Evolutionary conservation across 1,140 invertebrate species (phyloP).

Genomic region (Eriocheir sinensis): DNA sequence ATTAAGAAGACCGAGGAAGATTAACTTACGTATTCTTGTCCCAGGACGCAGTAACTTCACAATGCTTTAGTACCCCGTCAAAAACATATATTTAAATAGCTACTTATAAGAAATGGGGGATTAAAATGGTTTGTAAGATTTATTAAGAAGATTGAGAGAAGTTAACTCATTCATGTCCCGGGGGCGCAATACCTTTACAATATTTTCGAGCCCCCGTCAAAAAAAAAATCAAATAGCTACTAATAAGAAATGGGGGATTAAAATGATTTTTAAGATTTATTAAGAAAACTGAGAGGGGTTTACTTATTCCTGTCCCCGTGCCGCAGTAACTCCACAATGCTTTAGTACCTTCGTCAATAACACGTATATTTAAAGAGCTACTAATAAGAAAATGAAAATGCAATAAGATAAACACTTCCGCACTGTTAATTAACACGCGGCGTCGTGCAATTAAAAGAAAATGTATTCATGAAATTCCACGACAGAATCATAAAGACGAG

Average conservation of each 20-base stretch:
- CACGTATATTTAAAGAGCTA: neutral
- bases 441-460: neutral
- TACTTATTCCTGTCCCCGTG: too few relatives aligned
- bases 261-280: neutral
- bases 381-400: neutral
- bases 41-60: neutral
- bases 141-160: neutral
- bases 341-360: neutral
- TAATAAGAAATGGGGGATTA: neutral
- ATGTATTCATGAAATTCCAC: conserved; percentile 16
- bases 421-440: neutral
- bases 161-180: too few relatives aligned
- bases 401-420: too few relatives aligned
- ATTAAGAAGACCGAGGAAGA: neutral
- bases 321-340: neutral
- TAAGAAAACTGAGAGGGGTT: neutral
- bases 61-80: neutral
- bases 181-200: neutral
- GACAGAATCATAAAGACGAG: neutral
- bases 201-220: neutral
- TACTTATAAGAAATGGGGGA: too few relatives aligned
- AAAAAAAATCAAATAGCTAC: neutral
- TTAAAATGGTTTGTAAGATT: neutral
- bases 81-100: neutral
- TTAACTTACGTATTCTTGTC: too few relatives aligned